Conservation (phyloP, 2,113 vertebrate genomes). For the Lampris megalopsis region DNA sequence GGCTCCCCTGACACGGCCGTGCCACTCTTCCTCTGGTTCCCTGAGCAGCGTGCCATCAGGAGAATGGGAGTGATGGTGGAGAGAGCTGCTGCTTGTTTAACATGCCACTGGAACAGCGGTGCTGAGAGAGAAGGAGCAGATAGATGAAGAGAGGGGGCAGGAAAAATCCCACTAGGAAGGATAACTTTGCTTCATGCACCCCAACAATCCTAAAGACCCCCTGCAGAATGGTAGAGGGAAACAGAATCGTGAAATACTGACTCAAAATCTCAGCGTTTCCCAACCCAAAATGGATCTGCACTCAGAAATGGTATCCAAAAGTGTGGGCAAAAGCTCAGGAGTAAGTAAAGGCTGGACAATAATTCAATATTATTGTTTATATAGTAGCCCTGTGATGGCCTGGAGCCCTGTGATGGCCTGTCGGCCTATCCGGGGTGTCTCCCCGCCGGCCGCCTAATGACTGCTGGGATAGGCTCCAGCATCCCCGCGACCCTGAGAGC, state of each 20-base stretch:
- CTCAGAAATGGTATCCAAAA: slow-evolving; percentile 1
- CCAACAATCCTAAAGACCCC: slow-evolving; percentile 17
- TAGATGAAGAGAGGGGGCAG: slow-evolving; percentile 47
- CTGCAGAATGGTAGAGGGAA: background rate
- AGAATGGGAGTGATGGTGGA: slow-evolving; percentile 62
- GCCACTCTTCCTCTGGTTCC: slow-evolving; percentile 57
- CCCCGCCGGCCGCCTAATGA: too few relatives aligned
- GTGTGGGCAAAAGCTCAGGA: slow-evolving; percentile 1
- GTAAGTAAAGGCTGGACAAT: too few relatives aligned
- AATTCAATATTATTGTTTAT: too few relatives aligned
- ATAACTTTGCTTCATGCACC: slow-evolving; percentile 48
- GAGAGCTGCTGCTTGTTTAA: slow-evolving; percentile 70
- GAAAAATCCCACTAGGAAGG: slow-evolving; percentile 48
- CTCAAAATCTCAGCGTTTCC: slow-evolving; percentile 11
- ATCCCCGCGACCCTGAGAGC: too few relatives aligned
- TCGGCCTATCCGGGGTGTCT: too few relatives aligned
- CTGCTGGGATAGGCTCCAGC: too few relatives aligned
- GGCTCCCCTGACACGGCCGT: slow-evolving; percentile 49
- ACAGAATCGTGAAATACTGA: background rate
- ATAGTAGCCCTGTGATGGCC: too few relatives aligned
- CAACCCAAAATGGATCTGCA: background rate
- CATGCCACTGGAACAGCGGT: slow-evolving; percentile 62
- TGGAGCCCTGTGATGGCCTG: too few relatives aligned
- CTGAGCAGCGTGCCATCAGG: slow-evolving; percentile 49
- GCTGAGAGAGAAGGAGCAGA: slow-evolving; percentile 63